These are phyloP conservation scores for Alloplasta piceator DNA, from an alignment of 2,888 invertebrate species.

Conservation along the genomic window DNA sequence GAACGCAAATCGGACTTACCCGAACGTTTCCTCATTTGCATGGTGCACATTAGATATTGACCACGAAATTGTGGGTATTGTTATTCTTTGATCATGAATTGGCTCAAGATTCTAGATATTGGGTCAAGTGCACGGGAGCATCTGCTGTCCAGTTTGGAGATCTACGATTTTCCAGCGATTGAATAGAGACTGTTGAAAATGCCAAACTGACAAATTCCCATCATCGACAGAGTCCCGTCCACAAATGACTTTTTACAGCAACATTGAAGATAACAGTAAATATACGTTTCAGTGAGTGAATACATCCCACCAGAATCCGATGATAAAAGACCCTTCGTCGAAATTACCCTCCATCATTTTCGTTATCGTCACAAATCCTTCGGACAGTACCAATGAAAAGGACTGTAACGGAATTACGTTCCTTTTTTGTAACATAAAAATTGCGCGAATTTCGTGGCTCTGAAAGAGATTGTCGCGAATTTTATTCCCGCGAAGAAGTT, in stretches of 20 bases:
- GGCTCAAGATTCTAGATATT: background rate
- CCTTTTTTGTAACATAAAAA: background rate
- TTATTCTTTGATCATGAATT: background rate
- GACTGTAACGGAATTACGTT: background rate
- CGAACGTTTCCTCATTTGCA: constrained; percentile 39
- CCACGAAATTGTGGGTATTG: background rate
- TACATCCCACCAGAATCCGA: too few species aligned
- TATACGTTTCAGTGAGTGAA: too few species aligned
- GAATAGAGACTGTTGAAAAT: too few species aligned
- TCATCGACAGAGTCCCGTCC: too few species aligned
- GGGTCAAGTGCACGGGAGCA: too few species aligned
- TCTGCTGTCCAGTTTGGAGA: too few species aligned
- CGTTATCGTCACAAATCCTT: background rate
- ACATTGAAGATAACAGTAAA: too few species aligned
- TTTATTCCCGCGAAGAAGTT: constrained; percentile 8
- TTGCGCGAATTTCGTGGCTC: background rate
- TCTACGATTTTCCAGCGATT: too few species aligned
- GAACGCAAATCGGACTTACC: constrained; percentile 57
- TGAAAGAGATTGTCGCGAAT: constrained; percentile 7
- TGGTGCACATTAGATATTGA: constrained; percentile 46
- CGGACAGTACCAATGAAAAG: background rate
- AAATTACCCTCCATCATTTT: constrained; percentile 2
- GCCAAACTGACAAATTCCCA: too few species aligned
- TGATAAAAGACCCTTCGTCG: constrained; percentile 7
- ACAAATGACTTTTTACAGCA: too few species aligned